Evolutionary conservation across 2,888 invertebrate genomes (phyloP).

Genomic region (Drosophila kambysellisi): DNA sequence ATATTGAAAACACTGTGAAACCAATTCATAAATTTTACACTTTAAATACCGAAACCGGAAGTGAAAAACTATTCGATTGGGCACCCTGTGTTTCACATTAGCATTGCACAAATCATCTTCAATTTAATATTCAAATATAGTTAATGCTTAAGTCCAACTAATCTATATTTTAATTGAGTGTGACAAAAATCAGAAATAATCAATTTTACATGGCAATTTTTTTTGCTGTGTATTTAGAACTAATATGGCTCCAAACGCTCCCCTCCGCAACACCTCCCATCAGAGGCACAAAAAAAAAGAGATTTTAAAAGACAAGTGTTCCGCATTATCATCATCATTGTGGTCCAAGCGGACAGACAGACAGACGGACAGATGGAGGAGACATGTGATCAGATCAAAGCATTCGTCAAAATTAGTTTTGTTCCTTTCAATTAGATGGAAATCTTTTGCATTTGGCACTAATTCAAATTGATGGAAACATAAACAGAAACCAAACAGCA

Average conservation of each 20-base stretch:
- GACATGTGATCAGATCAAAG: slow-evolving; percentile 47
- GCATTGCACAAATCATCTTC: background rate
- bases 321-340: slow-evolving; percentile 18
- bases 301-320: slow-evolving; percentile 26
- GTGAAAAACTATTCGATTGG: background rate
- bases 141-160: background rate
- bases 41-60: background rate
- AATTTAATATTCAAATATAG: background rate
- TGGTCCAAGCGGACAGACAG: slow-evolving; percentile 7
- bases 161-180: background rate
- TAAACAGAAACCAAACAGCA: slow-evolving; percentile 23
- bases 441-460: slow-evolving; percentile 38
- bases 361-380: background rate
- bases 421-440: slow-evolving; percentile 52
- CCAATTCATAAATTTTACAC: background rate
- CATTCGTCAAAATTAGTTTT: slow-evolving; percentile 43
- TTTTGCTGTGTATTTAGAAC: background rate
- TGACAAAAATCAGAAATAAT: background rate
- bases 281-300: background rate
- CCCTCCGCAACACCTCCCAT: background rate
- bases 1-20: background rate
- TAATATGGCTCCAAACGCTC: background rate
- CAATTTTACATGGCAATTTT: background rate
- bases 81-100: background rate
- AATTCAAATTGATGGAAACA: slow-evolving; percentile 53